A percentile compares a stretch with the other conserved stretches of the same genome.
These are phyloP conservation scores for Parnassius orleans DNA, from an alignment of 2,888 invertebrate species.

Conservation along the genomic window DNA sequence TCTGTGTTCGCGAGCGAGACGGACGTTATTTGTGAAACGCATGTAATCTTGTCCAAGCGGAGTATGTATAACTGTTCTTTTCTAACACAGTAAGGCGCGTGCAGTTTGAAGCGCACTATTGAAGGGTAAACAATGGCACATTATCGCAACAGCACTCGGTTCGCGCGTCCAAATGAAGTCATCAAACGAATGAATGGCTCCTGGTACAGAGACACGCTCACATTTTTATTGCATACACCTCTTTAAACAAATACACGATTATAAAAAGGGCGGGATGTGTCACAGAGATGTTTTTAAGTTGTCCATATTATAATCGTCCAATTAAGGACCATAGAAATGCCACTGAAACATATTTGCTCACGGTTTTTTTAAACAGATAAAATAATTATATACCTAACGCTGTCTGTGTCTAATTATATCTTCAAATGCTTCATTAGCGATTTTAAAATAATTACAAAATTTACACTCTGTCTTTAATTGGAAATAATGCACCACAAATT, in stretches of 20 bases:
- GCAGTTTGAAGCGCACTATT: constrained; percentile 76
- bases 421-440: neutral
- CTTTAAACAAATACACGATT: constrained; percentile 72
- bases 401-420: neutral
- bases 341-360: constrained; percentile 34
- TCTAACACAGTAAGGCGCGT: constrained; percentile 70
- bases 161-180: constrained; percentile 78
- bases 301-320: constrained; percentile 28
- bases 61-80: constrained; percentile 56
- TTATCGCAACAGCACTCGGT: constrained; percentile 76
- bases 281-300: constrained; percentile 41
- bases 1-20: constrained; percentile 55
- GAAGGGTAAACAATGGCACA: constrained; percentile 81
- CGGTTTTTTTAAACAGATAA: constrained; percentile 6
- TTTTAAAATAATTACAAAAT: neutral
- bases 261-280: constrained; percentile 52
- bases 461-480: no score
- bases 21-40: constrained; percentile 54
- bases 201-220: constrained; percentile 65
- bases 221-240: constrained; percentile 75
- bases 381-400: constrained; percentile 11
- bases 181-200: constrained; percentile 79
- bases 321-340: constrained; percentile 38
- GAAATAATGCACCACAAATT: no score
- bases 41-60: constrained; percentile 51